A percentile compares a stretch with the other conserved stretches of the same genome.
These are phyloP conservation scores for Acrossocheilus fasciatus DNA, from an alignment of 2,797 vertebrate genomes.

Conservation along the genomic window DNA sequence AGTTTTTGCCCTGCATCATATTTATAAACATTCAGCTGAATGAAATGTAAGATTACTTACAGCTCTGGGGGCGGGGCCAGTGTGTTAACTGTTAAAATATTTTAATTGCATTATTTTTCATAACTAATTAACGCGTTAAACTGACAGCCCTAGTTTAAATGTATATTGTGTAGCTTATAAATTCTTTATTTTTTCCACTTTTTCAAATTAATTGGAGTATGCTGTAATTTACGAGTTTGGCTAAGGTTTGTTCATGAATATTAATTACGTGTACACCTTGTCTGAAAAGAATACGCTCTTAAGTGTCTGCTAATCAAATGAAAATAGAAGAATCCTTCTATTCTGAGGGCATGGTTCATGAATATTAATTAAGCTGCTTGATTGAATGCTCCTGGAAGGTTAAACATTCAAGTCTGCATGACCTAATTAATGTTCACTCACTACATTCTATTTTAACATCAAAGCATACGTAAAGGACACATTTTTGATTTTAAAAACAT, in stretches of 20 bases:
- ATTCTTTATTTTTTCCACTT: not conserved
- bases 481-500: not conserved
- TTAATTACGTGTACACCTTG: not conserved
- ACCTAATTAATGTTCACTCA: not conserved
- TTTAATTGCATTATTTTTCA: too few relatives aligned
- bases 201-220: not conserved
- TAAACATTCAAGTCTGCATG: not conserved
- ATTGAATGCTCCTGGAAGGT: conserved; percentile 2
- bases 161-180: not conserved
- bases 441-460: not conserved
- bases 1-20: too few relatives aligned
- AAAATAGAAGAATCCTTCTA: not conserved
- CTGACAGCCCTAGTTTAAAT: too few relatives aligned
- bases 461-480: not conserved
- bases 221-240: not conserved
- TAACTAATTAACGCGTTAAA: too few relatives aligned
- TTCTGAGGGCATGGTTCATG: conserved; percentile 2
- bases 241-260: not conserved
- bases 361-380: conserved; percentile 2
- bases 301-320: not conserved
- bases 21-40: too few relatives aligned
- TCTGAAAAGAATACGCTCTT: not conserved
- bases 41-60: too few relatives aligned
- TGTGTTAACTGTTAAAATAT: too few relatives aligned
- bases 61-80: too few relatives aligned